A percentile compares a stretch with the other conserved stretches of the same genome.
Evolutionary conservation across 30 jellyfish, hydroid and myxozoan species (phyloP).

Genomic region (Chrysaora quinquecirrha): DNA sequence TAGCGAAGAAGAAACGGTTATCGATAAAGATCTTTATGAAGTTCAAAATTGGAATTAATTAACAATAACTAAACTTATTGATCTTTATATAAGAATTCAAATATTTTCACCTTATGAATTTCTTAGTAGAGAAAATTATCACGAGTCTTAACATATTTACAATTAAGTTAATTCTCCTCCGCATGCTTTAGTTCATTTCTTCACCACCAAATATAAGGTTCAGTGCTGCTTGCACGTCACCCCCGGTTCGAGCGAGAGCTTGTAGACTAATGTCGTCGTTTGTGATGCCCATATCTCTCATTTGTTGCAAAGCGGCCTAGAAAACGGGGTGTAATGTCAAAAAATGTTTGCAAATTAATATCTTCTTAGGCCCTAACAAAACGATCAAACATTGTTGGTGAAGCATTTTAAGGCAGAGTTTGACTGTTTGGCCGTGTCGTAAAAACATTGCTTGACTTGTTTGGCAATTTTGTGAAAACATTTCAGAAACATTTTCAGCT

Average conservation of each 20-base stretch:
- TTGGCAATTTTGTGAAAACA: no score
- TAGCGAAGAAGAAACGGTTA: neutral
- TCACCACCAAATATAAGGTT: conserved; percentile 78
- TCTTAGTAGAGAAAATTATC: neutral
- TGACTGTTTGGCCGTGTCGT: no score
- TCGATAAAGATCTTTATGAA: conserved; percentile 22
- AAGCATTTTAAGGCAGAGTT: no score
- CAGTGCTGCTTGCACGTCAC: conserved; percentile 89
- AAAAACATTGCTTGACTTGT: no score
- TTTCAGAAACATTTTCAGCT: no score
- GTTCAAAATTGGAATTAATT: conserved; percentile 26
- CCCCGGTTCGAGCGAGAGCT: conserved; percentile 76
- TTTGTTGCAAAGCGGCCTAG: conserved; percentile 78
- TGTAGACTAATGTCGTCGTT: conserved; percentile 69
- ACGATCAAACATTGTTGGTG: no score
- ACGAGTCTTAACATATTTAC: neutral
- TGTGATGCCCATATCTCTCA: conserved; percentile 81
- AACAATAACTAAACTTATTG: neutral
- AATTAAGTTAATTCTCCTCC: neutral
- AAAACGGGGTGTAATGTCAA: neutral
- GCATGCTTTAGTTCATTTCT: no score
- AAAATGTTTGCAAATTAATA: no score
- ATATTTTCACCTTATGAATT: no score
- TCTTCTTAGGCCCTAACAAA: no score
- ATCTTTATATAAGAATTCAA: no score